A percentile compares a stretch with the other conserved stretches of the same genome.
Evolutionary conservation across 2,797 vertebrate genomes (phyloP).

Genomic region (Emydoidea blandingii): DNA sequence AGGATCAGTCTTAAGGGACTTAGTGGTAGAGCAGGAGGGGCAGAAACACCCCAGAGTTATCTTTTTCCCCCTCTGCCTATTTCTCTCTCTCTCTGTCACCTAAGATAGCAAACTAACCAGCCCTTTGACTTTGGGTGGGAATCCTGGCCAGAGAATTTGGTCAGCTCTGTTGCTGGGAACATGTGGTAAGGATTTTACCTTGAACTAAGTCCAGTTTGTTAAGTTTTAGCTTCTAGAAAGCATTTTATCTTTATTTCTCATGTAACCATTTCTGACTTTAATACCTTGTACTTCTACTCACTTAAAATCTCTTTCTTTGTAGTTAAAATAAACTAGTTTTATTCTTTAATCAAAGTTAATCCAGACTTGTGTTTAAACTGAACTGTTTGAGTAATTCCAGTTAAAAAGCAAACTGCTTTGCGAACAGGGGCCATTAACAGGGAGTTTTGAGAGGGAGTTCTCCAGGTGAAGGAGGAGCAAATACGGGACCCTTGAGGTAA

Average conservation of each 20-base stretch:
- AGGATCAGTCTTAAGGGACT: not conserved
- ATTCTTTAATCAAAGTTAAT: not conserved
- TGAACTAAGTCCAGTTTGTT: not conserved
- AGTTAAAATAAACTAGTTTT: not conserved
- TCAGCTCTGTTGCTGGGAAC: not conserved
- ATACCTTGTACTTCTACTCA: not conserved
- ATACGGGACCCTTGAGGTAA: no score
- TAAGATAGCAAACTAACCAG: not conserved
- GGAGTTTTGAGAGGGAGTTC: no score
- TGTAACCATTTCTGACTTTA: not conserved
- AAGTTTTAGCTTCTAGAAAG: not conserved
- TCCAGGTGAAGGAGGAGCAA: no score
- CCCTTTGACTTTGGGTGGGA: not conserved
- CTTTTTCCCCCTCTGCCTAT: not conserved
- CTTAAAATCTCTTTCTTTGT: not conserved
- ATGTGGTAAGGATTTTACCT: not conserved
- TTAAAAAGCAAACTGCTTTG: not conserved
- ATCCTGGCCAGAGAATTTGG: not conserved
- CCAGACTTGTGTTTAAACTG: not conserved
- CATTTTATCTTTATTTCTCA: not conserved
- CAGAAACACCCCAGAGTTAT: not conserved
- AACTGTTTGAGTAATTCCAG: not conserved
- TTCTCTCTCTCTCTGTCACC: not conserved
- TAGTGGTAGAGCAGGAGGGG: not conserved
- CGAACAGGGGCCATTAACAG: no score